phyloP scores from a whole-genome alignment of 1,140 invertebrate species.

The Halotydeus destructor region DNA sequence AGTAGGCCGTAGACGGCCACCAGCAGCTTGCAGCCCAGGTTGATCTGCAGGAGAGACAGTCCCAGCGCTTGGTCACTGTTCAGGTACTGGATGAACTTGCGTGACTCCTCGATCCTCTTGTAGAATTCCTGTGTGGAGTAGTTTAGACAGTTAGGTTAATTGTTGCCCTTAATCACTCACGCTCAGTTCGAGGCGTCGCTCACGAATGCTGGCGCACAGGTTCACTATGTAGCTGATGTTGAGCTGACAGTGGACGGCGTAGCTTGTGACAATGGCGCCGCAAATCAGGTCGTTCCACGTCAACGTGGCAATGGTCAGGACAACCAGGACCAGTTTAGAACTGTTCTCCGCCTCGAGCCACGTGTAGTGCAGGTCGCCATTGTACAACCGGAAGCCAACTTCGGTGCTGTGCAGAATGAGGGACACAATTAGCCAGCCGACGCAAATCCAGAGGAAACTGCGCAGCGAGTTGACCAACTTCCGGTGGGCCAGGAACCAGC shows the following conservation, averaged over 20 bases:
- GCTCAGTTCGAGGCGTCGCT: conserved; percentile 12
- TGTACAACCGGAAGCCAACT: no score
- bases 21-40: conserved; percentile 4
- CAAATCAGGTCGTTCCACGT: conserved; percentile 12
- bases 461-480: conserved; percentile 5
- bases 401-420: conserved; percentile 5
- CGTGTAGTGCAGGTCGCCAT: conserved; percentile 4
- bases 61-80: conserved; percentile 13
- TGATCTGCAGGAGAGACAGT: conserved; percentile 11
- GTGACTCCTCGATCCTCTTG: conserved; percentile 13
- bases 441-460: conserved; percentile 6
- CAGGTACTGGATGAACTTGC: conserved; percentile 15
- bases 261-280: conserved; percentile 13
- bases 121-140: conserved; percentile 12
- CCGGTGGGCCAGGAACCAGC: conserved; percentile 5
- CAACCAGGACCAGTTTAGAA: background rate
- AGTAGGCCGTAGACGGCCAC: conserved; percentile 5
- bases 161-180: conserved; percentile 6
- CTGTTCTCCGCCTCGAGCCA: conserved; percentile 3
- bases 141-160: no score
- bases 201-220: conserved; percentile 10
- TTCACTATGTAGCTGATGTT: conserved; percentile 14
- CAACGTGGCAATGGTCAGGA: conserved; percentile 1
- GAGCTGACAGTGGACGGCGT: conserved; percentile 15
- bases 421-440: conserved; percentile 7